Evolutionary conservation across 2,888 invertebrate genomes (phyloP), one percentile per base, ranked within the genome.

Genomic region (Apamea sordens): DNA sequence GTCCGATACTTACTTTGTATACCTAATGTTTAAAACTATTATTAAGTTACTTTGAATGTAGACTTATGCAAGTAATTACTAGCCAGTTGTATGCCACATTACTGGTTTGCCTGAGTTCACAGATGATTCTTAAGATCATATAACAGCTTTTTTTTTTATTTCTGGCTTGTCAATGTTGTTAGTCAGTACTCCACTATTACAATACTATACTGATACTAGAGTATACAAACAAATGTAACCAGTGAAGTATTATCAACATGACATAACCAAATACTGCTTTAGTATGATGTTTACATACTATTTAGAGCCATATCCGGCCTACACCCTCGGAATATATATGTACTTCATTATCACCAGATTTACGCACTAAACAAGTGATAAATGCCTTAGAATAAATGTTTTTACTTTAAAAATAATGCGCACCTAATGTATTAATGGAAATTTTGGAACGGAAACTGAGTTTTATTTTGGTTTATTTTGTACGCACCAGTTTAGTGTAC

Each of bases 251-350:
- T 32, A 50, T n/a, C 7, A 79, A 59, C n/a, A 63, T 63, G 28
- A 28, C 47, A n/a, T 56, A 71, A 50, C 41, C 21, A n/a, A 84
- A 72, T 68, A 53, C 24, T 56, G 8, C 10, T 76, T 77, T 73
- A 69, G 56, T 75, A 73, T 74, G 64, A 70, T 83, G 56, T 76
- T 61, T 59, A 72, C 77, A 71, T 76, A 67, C 63, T 75, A 81
- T 86, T 83, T 83, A 67, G 70, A 83, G 32, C 74, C 69, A 70
- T 64, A 68, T 87, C 87, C 84, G 87, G 85, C 68, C 64, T 15
- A 81, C 85, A 28, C 13, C 24, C 36, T 3, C 61, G 3, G 87
- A 77, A 87, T 87, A 84, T 61, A 76, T 85, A 87, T 87, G 82
- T 68, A 72, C 68, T 50, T 74, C 64, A 85, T 85, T 85, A 84